Conservation (phyloP, 2,113 vertebrate species). For the Acrocephalus kingi region DNA sequence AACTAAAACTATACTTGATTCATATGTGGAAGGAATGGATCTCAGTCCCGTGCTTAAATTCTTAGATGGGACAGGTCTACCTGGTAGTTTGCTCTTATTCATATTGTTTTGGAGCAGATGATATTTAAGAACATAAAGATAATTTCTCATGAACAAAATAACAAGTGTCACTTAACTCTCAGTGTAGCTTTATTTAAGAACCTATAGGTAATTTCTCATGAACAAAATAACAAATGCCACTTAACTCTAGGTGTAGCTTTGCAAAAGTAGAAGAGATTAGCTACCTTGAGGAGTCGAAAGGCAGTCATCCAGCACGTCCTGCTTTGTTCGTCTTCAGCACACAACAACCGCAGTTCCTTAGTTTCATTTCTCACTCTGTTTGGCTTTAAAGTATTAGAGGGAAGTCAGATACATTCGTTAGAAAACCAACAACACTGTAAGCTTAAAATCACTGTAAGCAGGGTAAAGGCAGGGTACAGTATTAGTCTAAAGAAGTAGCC, state of each 20-base stretch:
- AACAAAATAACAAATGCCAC: neutral
- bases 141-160: neutral
- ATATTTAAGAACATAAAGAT: neutral
- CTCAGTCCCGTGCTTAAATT: neutral
- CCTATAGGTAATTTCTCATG: neutral
- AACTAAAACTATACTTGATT: neutral
- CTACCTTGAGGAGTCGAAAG: constrained; percentile 96
- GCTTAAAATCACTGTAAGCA: neutral
- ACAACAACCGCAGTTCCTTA: constrained; percentile 91
- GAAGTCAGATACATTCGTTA: neutral
- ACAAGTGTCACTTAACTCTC: neutral
- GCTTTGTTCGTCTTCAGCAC: constrained; percentile 93
- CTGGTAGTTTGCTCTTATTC: neutral
- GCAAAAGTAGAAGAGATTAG: neutral
- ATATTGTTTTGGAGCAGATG: neutral
- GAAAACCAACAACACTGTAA: neutral
- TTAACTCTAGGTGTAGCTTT: neutral
- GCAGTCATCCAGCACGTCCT: constrained; percentile 93
- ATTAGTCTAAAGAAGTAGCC: neutral
- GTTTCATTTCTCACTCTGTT: constrained; percentile 86
- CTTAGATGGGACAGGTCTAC: neutral
- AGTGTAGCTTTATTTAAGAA: neutral
- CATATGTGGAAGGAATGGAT: neutral
- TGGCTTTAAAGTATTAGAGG: constrained; percentile 75
- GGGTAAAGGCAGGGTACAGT: neutral